Evolutionary conservation across 2,113 vertebrate genomes (phyloP).

Genomic region (Salvelinus fontinalis): DNA sequence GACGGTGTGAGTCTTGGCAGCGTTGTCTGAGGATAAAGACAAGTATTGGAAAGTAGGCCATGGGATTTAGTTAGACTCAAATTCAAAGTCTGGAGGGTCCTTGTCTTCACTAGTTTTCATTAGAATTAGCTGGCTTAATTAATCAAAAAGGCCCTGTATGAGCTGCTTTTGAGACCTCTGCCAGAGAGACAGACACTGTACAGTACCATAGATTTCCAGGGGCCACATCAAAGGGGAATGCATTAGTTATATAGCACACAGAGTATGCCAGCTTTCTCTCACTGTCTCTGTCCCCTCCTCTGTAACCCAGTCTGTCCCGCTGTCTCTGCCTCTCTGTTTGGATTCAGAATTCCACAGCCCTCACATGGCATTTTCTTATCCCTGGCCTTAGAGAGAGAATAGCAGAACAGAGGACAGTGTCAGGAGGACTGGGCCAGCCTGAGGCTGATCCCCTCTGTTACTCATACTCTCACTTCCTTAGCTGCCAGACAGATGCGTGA

Average conservation of each 20-base stretch:
- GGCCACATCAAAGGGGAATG: constrained; percentile 47
- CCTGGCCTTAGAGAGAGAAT: neutral
- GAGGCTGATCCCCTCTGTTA: constrained; percentile 25
- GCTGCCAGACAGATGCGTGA: constrained; percentile 49
- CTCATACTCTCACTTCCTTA: constrained; percentile 25
- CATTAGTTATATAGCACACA: constrained; percentile 16
- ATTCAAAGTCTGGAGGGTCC: neutral
- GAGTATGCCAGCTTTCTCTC: constrained; percentile 10
- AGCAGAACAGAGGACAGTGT: constrained; percentile 9
- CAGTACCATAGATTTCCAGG: constrained; percentile 2
- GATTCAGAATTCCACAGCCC: constrained; percentile 22
- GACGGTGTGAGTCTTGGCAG: constrained; percentile 56
- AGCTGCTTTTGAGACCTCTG: neutral
- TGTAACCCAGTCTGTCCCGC: neutral
- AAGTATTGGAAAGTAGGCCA: neutral
- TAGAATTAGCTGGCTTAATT: neutral
- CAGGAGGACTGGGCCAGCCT: neutral
- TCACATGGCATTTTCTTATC: neutral
- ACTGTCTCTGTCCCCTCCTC: neutral
- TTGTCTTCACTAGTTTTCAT: constrained; percentile 10
- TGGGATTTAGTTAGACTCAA: neutral
- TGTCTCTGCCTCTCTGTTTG: constrained; percentile 16
- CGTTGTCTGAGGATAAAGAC: constrained; percentile 68
- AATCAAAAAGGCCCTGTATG: too few relatives aligned
- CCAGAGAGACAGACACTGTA: neutral